Conservation (phyloP, 2,113 vertebrate species). For the Puntigrus tetrazona region DNA sequence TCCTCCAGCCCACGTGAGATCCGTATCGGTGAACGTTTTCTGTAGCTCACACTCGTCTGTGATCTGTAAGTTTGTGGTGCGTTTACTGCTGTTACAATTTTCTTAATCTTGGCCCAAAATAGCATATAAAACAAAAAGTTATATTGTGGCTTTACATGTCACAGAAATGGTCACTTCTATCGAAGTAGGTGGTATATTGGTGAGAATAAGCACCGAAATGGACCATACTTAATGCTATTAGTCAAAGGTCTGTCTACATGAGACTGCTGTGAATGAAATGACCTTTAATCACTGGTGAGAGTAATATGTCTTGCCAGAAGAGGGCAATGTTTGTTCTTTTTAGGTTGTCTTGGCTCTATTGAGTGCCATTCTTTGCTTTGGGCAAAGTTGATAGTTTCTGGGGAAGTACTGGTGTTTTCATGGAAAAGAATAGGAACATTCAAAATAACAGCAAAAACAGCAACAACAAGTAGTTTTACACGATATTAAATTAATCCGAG, state of each 20-base stretch:
- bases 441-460: not conserved
- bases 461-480: not conserved
- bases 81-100: not conserved
- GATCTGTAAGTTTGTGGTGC: not conserved
- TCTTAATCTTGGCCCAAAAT: not conserved
- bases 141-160: not conserved
- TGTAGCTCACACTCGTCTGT: not conserved
- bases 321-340: not conserved
- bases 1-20: not conserved
- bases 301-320: not conserved
- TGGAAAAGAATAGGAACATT: not conserved
- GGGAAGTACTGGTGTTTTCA: not conserved
- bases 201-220: not conserved
- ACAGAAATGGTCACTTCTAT: not conserved
- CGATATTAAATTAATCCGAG: not conserved
- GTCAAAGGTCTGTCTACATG: not conserved
- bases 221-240: not conserved
- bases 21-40: not conserved
- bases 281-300: too few relatives aligned
- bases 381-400: not conserved
- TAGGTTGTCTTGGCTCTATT: not conserved
- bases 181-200: not conserved
- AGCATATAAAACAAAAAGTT: not conserved
- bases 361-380: not conserved
- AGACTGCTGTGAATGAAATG: not conserved